These are phyloP conservation scores for Galago senegalensis DNA, from an alignment of 2,797 vertebrate genomes.

Conservation along the genomic window DNA sequence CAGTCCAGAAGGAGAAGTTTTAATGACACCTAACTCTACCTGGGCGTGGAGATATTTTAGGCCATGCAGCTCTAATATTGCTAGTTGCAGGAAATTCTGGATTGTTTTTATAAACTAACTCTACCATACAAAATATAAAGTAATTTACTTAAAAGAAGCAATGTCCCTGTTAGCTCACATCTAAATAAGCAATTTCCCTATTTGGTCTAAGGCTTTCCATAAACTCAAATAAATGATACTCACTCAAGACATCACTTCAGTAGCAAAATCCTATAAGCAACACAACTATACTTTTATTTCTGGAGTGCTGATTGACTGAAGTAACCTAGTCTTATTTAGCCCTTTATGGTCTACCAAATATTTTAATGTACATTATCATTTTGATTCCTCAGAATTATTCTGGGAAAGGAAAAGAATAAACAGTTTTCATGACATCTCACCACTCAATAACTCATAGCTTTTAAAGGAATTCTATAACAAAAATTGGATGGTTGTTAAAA, in stretches of 20 bases:
- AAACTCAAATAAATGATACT: slow-evolving; percentile 16
- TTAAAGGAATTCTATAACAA: slow-evolving; percentile 42
- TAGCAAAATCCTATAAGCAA: not conserved
- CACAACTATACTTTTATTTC: not conserved
- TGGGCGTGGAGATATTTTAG: slow-evolving; percentile 1
- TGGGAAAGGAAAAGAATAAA: slow-evolving; percentile 26
- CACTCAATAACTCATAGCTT: not conserved
- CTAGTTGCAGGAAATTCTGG: slow-evolving; percentile 37
- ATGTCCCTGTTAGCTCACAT: not conserved
- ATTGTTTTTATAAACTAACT: slow-evolving; percentile 32
- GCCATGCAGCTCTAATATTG: not conserved
- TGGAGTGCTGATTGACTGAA: not conserved
- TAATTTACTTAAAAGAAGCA: slow-evolving; percentile 12
- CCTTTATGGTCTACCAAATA: not conserved
- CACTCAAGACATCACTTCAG: not conserved
- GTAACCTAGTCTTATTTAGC: not conserved
- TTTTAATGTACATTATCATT: slow-evolving; percentile 1
- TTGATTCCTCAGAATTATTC: slow-evolving; percentile 28
- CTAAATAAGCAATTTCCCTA: not conserved
- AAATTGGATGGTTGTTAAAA: not conserved
- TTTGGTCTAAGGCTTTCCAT: slow-evolving; percentile 26
- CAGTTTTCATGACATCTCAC: slow-evolving; percentile 15
- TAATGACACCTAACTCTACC: not conserved
- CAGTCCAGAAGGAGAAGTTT: not conserved
- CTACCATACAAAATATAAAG: slow-evolving; percentile 31